phyloP scores from a whole-genome alignment of 2,797 vertebrate species.

The Acanthornis magna region DNA sequence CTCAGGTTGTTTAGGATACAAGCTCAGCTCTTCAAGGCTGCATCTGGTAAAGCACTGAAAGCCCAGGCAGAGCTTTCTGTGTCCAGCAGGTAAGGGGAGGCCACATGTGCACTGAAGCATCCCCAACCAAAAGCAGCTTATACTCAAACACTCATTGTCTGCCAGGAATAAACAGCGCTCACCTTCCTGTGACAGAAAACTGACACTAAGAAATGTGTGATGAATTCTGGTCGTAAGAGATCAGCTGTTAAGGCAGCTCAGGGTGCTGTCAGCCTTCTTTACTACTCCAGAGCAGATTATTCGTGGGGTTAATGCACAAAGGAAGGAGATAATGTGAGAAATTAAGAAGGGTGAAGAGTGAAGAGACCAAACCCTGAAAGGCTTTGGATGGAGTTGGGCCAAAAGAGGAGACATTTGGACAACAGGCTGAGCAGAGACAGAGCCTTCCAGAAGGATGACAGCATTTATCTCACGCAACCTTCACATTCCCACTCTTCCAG shows the following conservation, averaged over 20 bases:
- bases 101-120: background rate
- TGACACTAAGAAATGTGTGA: background rate
- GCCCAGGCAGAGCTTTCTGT: background rate
- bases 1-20: constrained; percentile 22
- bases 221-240: background rate
- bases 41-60: constrained; percentile 34
- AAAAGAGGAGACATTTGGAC: constrained; percentile 30
- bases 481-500: background rate
- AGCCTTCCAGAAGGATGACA: constrained; percentile 39
- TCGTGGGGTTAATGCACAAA: background rate
- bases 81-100: constrained; percentile 11
- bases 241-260: background rate
- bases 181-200: background rate
- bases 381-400: constrained; percentile 20
- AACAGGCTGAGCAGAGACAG: constrained; percentile 13
- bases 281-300: background rate
- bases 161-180: background rate
- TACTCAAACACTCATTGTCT: background rate
- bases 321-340: background rate
- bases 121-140: background rate
- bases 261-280: background rate
- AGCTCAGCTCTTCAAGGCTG: constrained; percentile 31
- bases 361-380: background rate
- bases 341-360: background rate
- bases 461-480: background rate